phyloP scores from a whole-genome alignment of 2,797 vertebrate species.

The Lepus oiostolus region DNA sequence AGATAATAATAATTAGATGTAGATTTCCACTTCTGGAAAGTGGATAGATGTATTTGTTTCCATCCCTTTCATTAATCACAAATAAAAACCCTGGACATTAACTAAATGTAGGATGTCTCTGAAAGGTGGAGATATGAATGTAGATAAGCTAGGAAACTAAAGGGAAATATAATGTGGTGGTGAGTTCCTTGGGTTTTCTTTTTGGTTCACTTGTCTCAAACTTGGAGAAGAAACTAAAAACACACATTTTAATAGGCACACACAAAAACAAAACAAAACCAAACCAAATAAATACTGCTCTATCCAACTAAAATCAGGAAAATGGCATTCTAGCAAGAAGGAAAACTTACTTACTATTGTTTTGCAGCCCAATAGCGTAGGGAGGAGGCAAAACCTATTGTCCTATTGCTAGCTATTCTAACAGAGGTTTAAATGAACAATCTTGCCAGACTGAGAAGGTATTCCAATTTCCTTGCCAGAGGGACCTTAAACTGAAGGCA shows the following conservation, averaged over 20 bases:
- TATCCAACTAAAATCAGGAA: background rate
- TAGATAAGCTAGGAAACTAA: background rate
- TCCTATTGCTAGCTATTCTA: background rate
- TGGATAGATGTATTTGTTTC: background rate
- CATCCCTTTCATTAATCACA: background rate
- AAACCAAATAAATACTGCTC: background rate
- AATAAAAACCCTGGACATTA: background rate
- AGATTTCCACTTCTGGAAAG: background rate
- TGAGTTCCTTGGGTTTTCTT: no score
- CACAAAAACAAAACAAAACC: background rate
- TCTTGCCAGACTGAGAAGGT: background rate
- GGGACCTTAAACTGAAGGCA: background rate
- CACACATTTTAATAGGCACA: background rate
- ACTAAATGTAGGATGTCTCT: background rate
- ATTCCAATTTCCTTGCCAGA: background rate
- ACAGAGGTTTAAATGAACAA: background rate
- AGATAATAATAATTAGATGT: background rate
- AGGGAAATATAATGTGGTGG: no score
- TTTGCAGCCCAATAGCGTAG: background rate
- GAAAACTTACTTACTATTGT: background rate
- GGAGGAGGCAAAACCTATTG: no score
- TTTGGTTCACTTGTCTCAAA: background rate
- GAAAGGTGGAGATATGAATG: background rate
- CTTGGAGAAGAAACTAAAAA: background rate
- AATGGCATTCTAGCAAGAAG: background rate